A percentile compares a stretch with the other conserved stretches of the same genome.
Conservation (phyloP, 2,888 invertebrate species). For the Caenorhabditis sp. region DNA sequence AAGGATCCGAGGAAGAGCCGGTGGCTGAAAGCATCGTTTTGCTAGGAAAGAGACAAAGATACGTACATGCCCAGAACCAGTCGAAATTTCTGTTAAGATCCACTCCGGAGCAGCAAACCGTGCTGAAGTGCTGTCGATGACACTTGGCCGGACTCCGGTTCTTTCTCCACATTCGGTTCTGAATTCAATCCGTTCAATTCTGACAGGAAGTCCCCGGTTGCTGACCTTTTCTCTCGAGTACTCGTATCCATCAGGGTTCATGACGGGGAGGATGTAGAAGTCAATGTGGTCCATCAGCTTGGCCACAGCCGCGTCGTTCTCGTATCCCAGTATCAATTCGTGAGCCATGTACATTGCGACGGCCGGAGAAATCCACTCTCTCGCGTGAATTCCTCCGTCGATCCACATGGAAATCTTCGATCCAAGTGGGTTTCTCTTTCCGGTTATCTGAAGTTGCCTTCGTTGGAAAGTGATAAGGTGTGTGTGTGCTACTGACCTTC, state of each 20-base stretch:
- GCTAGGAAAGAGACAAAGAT: not conserved
- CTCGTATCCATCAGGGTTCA: constrained; percentile 78
- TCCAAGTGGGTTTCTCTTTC: constrained; percentile 58
- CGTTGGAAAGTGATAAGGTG: not conserved
- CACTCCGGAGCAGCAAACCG: constrained; percentile 77
- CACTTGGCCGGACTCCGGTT: constrained; percentile 77
- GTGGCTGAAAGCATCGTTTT: constrained; percentile 48
- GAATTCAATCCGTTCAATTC: constrained; percentile 4
- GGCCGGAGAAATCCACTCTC: constrained; percentile 70
- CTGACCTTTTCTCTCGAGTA: constrained; percentile 69
- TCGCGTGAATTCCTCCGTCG: constrained; percentile 77
- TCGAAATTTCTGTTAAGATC: constrained; percentile 78
- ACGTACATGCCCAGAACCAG: constrained; percentile 77
- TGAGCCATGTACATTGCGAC: constrained; percentile 72
- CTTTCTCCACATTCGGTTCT: constrained; percentile 79
- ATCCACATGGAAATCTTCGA: constrained; percentile 73
- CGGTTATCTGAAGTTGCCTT: constrained; percentile 55
- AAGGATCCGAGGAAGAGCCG: constrained; percentile 70
- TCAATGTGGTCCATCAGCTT: constrained; percentile 75
- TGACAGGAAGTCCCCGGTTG: not conserved
- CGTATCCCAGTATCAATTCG: constrained; percentile 58
- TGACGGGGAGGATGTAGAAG: constrained; percentile 77
- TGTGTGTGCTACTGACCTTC: constrained; percentile 55
- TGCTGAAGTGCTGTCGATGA: constrained; percentile 70
- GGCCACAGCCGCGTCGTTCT: constrained; percentile 62